Percentiles rank a stretch among this genome's conserved stretches.
Conservation (phyloP, 2,113 vertebrate species). For the Colius striatus region DNA sequence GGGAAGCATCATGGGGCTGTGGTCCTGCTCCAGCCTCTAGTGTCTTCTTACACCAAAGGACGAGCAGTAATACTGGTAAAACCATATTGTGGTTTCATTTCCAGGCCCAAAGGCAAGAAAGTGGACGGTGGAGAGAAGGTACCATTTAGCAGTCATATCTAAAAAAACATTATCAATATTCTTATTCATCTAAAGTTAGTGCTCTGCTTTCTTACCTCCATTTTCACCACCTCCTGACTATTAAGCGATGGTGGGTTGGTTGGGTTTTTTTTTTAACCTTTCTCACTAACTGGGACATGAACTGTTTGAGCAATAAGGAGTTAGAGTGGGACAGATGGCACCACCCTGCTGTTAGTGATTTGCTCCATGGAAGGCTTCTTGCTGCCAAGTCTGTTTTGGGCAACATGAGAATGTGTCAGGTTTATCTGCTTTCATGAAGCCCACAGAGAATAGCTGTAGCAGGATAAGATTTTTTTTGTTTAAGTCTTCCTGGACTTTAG, state of each 20-base stretch:
- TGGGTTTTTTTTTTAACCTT: background rate
- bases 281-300: background rate
- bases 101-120: background rate
- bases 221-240: background rate
- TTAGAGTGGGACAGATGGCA: slow-evolving; percentile 14
- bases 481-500: background rate
- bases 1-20: background rate
- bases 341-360: background rate
- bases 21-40: background rate
- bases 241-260: background rate
- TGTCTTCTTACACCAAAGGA: background rate
- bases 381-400: background rate
- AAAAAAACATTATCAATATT: background rate
- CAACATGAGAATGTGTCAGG: background rate
- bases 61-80: background rate
- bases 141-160: background rate
- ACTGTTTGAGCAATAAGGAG: background rate
- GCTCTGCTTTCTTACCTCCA: background rate
- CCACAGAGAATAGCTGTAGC: background rate
- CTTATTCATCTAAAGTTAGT: background rate
- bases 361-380: background rate
- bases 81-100: background rate
- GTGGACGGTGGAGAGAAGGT: background rate
- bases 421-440: background rate
- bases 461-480: background rate